Evolutionary conservation across 2,888 invertebrate genomes (phyloP), one percentile per base, ranked within the genome.

Genomic region (Caenorhabditis wallacei): DNA sequence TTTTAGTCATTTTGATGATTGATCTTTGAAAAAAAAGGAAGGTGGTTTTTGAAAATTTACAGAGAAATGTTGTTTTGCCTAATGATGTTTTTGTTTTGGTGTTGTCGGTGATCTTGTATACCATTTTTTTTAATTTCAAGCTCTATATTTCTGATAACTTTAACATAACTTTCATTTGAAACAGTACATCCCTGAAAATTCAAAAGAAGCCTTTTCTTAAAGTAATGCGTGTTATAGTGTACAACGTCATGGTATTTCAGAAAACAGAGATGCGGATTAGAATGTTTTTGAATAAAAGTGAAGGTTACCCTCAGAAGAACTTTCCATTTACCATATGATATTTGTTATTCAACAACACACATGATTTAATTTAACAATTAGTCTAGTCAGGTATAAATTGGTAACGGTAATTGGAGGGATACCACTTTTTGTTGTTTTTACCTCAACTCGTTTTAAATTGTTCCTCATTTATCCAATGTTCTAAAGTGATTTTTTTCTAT

Each of bases 291-390:
- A 48, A 30, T 64, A 30, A 26, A 64, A 26, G 30, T 64, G 64
- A 64, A 64, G 64, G 64, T 64, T 64, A 64, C 46, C 30, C 30
- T 30, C 30, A 30, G 30, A 51, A 64, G 30, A 63, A 59, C 59
- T 64, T 30, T 26, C 30, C 35, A 18, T 64, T 30, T 35, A 51
- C 51, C 64, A 48, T 48, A 64, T 64, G 64, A 64, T 64, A 48
- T 64, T 30, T 64, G 64, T 64, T 64, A 30, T 64, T 64, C 64
- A 16, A 13, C 18, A 48, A 30, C 26, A 26, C 5, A 30, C 64
- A 20, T 64, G 64, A 64, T 48, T 64, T 51, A 64, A 64, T 64
- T 63, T 64, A 64, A 35, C 11, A 64, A 51, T 64, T 51, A 64
- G 48, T 48, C 26, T 51, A 30, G 48, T 64, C 48, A 64, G 2